Percentiles rank a stretch among this genome's conserved stretches.
Conservation (phyloP, 2,797 vertebrate species). For the Enteromius thamalakanensis region DNA sequence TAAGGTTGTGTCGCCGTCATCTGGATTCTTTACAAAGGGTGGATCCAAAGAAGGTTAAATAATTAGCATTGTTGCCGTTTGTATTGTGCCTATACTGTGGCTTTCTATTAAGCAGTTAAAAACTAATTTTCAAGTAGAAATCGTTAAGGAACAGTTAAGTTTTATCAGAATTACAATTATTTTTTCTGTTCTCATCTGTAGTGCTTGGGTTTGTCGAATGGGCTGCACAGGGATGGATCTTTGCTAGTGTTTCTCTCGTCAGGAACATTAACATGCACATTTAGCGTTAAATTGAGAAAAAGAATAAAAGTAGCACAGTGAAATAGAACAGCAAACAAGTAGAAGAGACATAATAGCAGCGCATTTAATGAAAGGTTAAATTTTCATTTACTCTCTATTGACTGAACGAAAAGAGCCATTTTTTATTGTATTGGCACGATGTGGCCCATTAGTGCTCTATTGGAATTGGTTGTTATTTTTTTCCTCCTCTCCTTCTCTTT, state of each 20-base stretch:
- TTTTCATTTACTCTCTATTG: constrained; percentile 86
- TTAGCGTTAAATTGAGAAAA: constrained; percentile 66
- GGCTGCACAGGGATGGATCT: background rate
- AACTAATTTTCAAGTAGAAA: background rate
- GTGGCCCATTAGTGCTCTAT: constrained; percentile 87
- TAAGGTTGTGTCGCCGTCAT: background rate
- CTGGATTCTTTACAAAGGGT: background rate
- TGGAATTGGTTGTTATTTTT: constrained; percentile 81
- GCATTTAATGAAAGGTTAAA: constrained; percentile 86
- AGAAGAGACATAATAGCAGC: constrained; percentile 78
- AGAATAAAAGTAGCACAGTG: constrained; percentile 63
- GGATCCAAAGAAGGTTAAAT: background rate
- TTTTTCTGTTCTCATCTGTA: background rate
- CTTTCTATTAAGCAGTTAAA: background rate
- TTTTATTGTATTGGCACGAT: constrained; percentile 88
- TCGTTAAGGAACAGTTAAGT: background rate
- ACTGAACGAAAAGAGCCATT: constrained; percentile 84
- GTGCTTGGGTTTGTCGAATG: background rate
- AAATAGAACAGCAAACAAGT: constrained; percentile 77
- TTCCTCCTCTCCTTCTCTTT: constrained; percentile 36
- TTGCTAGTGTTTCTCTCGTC: constrained; percentile 3
- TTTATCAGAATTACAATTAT: background rate
- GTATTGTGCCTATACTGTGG: background rate
- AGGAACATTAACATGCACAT: constrained; percentile 67
- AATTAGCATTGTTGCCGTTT: background rate